Base-by-base conservation (phyloP, 2,113 vertebrate genomes). In the Dissostichus mawsoni region DNA sequence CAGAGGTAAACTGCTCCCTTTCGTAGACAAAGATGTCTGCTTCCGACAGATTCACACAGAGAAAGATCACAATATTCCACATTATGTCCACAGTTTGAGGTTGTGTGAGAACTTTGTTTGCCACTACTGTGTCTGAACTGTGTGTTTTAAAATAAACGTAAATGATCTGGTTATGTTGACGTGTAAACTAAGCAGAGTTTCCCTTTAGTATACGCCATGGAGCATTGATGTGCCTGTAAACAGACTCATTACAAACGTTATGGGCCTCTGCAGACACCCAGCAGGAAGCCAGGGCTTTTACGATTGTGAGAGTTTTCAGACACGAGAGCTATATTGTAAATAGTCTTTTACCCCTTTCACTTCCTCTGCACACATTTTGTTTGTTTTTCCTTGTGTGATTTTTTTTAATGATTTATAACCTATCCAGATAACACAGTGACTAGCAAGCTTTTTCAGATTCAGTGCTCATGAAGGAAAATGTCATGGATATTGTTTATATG, bases 381-480 rank as follows among this genome's bases (percentile, higher is more conserved):
- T 84, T 83, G n/a, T 85, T 87, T 83, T 70, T 81, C 57, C 52
- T 70, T 55, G 69, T 70, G 73, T 86, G 20, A 29, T 44, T 81
- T 69, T 71, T 69, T 80, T 76, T 67, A 61, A 74, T 85, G 78
- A 83, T 90, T 77, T 69, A 45, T 86, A 79, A 82, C 76, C 78
- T 90, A 87, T 91, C 82, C 87, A 82, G 79, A 91, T 81, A 82
- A 90, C 90, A 91, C 87, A 74, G 80, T 72, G 83, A 89, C 78
- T 84, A 82, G 78, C 89, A 87, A 53, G 70, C 86, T 92, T 41
- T 76, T 80, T 92, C 88, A 84, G 67, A 90, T 88, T 85, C 89
- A 90, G 76, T 88, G 84, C 90, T 87, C 94, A 94, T 95, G 94
- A 95, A 95, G 94, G 92, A 95, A 90, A 86, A 86, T 83, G 78